Percentiles rank a stretch among this genome's conserved stretches.
These are phyloP conservation scores for Caenorhabditis angaria DNA, from an alignment of 2,888 invertebrate genomes.

Conservation along the genomic window DNA sequence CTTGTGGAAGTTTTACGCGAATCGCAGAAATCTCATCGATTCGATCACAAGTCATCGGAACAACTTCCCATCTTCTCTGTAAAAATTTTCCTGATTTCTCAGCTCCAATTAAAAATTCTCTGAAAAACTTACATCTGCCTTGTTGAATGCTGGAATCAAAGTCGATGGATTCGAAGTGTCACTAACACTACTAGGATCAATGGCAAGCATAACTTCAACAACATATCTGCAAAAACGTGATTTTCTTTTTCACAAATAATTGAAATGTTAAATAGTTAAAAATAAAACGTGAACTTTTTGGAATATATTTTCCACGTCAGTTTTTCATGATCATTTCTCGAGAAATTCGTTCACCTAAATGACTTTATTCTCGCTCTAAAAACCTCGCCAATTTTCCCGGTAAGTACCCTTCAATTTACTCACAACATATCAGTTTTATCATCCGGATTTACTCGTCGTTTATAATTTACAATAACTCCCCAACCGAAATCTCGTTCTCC, in stretches of 20 bases:
- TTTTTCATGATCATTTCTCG: too few species aligned
- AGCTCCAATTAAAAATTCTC: not conserved
- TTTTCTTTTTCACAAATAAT: too few species aligned
- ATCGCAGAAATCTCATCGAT: constrained; percentile 89
- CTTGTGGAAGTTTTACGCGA: constrained; percentile 88
- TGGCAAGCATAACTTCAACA: constrained; percentile 30
- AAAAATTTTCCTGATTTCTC: constrained; percentile 5
- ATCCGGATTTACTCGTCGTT: constrained; percentile 73
- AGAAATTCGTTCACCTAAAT: too few species aligned
- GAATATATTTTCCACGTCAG: too few species aligned
- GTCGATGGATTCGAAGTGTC: constrained; percentile 24
- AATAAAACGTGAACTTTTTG: constrained; percentile 6
- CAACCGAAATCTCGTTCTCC: constrained; percentile 85
- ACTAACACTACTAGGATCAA: constrained; percentile 11
- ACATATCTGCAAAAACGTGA: too few species aligned
- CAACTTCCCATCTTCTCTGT: constrained; percentile 70
- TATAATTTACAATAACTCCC: constrained; percentile 84
- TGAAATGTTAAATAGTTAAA: constrained; percentile 5
- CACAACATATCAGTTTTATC: constrained; percentile 76
- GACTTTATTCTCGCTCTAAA: too few species aligned
- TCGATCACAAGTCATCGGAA: constrained; percentile 84
- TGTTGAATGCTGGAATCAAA: constrained; percentile 29
- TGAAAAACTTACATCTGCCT: constrained; percentile 13
- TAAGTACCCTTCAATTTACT: constrained; percentile 73
- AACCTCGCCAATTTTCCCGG: too few species aligned